A percentile compares a stretch with the other conserved stretches of the same genome.
Evolutionary conservation across 1,140 invertebrate species (phyloP).

Genomic region (Aphaenogaster ashmeadi): DNA sequence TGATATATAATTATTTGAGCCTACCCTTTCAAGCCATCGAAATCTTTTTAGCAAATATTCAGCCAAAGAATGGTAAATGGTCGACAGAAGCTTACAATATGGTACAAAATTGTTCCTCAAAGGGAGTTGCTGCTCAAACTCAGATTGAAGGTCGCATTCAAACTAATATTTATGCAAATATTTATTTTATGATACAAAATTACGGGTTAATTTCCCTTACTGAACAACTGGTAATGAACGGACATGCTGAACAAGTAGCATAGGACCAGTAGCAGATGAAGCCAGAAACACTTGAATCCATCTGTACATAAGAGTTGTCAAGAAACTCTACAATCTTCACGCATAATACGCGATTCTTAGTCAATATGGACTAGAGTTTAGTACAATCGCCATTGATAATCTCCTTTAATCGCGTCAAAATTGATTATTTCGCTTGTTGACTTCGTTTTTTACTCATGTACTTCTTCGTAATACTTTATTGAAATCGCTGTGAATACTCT

Average conservation of each 20-base stretch:
- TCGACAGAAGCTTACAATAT: constrained; percentile 90
- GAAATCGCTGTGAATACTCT: constrained; percentile 25
- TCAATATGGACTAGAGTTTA: not conserved
- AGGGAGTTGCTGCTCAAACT: constrained; percentile 92
- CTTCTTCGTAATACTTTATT: not conserved
- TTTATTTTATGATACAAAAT: constrained; percentile 83
- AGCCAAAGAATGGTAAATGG: constrained; percentile 94
- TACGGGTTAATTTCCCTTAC: constrained; percentile 85
- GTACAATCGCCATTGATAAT: constrained; percentile 5
- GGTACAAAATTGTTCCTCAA: constrained; percentile 19
- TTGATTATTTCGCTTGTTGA: constrained; percentile 30
- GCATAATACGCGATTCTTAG: too few relatives aligned
- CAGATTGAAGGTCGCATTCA: constrained; percentile 94
- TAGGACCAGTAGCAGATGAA: not conserved
- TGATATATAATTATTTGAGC: constrained; percentile 96
- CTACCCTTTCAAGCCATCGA: constrained; percentile 99
- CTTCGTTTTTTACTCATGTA: not conserved
- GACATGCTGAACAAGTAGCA: constrained; percentile 76
- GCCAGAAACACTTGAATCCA: constrained; percentile 60
- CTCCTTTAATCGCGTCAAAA: constrained; percentile 41
- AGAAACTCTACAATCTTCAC: too few relatives aligned
- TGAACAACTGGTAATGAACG: constrained; percentile 83
- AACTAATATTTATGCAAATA: constrained; percentile 77
- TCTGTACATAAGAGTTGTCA: constrained; percentile 39
- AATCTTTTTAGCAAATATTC: constrained; percentile 96